Conservation (phyloP, 2,113 vertebrate species). For the Corythoichthys intestinalis region DNA sequence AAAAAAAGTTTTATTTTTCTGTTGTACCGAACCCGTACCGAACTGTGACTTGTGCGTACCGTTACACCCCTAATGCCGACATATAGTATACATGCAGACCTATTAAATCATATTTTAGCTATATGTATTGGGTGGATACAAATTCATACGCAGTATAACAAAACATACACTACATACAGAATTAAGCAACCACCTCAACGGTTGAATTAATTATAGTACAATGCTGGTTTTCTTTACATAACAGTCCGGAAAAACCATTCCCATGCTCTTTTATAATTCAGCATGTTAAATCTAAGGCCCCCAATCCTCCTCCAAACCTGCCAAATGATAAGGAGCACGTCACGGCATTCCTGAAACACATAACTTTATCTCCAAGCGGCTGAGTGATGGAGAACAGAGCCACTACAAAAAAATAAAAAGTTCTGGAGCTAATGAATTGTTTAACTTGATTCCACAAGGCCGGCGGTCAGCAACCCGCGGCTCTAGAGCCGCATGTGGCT, state of each 20-base stretch:
- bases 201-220: background rate
- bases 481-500: no score
- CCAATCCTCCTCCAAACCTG: background rate
- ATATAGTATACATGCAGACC: no score
- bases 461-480: no score
- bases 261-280: background rate
- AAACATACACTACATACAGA: no score
- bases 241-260: background rate
- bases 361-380: background rate
- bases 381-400: background rate
- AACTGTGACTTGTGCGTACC: no score
- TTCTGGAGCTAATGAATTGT: background rate
- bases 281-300: background rate
- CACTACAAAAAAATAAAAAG: background rate
- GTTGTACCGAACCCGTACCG: no score
- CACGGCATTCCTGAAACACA: background rate
- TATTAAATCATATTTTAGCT: no score
- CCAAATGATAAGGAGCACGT: conserved; percentile 12
- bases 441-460: background rate
- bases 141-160: no score
- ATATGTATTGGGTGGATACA: no score
- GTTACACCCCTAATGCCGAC: no score
- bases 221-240: background rate
- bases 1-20: no score
- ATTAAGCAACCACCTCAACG: background rate